Evolutionary conservation across 2,113 vertebrate genomes (phyloP), one percentile per base, ranked within the genome.

Genomic region (Tauraco erythrolophus): DNA sequence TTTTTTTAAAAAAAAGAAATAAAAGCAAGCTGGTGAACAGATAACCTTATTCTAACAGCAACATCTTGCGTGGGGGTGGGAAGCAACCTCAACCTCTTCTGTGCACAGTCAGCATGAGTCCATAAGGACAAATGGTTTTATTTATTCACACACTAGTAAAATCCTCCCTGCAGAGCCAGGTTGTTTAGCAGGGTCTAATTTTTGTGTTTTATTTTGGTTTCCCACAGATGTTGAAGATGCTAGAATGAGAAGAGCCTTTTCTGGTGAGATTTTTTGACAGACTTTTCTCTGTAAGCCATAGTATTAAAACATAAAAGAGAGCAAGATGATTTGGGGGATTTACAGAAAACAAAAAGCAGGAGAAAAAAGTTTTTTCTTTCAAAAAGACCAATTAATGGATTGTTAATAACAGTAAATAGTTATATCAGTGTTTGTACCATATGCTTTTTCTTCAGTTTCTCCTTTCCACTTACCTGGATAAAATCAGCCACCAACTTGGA

Each of bases 111-210:
- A 95, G 89, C 84, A 92, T 45, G 74, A 31, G 9, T 31, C 77
- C 88, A 37, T 53, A 74, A 96, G 70, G 82, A 94, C 74, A 96
- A 96, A 95, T 90, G 93, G 88, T 90, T 94, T 95, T 85, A 83
- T 74, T 97, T 95, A 91, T 81, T 94, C 92, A 95, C 53, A 84
- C 31, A 16, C 69, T 80, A 94, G 75, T 96, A 96, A 96, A 96
- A 92, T 77, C 28, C 43, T 83, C 53, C 94, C 92, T 84, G 72
- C 69, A 65, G 88, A 84, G 92, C 9, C 35, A 81, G 60, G 64
- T 89, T 89, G 66, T 94, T 95, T 78, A 94, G 17, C 13, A 79
- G 30, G 12, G 27, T 46, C 61, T 94, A 89, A 84, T 87, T 92
- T 91, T 87, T 92, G 25, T 77, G 66, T 45, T 95, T 95, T 93